phyloP scores from a whole-genome alignment of 2,113 vertebrate species.

The Peromyscus leucopus region DNA sequence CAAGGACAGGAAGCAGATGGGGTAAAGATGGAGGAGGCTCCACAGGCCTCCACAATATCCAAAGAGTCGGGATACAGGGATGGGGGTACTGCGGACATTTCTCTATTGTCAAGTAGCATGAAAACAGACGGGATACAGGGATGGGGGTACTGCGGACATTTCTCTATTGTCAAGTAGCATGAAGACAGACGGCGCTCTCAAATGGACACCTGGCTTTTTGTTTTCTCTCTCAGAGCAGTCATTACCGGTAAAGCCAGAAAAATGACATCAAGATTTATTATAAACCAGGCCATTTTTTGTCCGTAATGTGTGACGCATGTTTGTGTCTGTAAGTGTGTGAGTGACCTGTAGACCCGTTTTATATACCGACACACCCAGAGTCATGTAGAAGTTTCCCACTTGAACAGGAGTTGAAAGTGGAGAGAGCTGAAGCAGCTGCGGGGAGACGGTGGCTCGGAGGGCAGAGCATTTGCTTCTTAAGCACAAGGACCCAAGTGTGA shows the following conservation, averaged over 20 bases:
- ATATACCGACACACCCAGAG: background rate
- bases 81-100: background rate
- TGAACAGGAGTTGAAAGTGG: background rate
- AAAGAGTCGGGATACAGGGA: background rate
- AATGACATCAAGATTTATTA: background rate
- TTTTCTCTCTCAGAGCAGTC: background rate
- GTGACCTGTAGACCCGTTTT: background rate
- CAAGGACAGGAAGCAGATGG: background rate
- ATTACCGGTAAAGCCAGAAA: constrained; percentile 3
- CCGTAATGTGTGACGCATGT: background rate
- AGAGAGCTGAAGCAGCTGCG: background rate
- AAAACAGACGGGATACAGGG: background rate
- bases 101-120: background rate
- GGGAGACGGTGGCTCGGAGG: background rate
- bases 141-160: background rate
- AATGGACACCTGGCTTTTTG: background rate
- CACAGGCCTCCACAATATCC: background rate
- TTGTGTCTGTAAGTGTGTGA: background rate
- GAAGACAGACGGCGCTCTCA: background rate
- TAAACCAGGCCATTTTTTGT: constrained; percentile 12
- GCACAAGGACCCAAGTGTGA: background rate
- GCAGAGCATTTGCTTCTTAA: background rate
- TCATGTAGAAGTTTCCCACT: background rate
- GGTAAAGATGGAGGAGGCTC: background rate
- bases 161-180: background rate